Percentiles rank a stretch among this genome's conserved stretches.
Evolutionary conservation across 1,140 invertebrate species (phyloP).

Genomic region (Zelostemma sp.): DNA sequence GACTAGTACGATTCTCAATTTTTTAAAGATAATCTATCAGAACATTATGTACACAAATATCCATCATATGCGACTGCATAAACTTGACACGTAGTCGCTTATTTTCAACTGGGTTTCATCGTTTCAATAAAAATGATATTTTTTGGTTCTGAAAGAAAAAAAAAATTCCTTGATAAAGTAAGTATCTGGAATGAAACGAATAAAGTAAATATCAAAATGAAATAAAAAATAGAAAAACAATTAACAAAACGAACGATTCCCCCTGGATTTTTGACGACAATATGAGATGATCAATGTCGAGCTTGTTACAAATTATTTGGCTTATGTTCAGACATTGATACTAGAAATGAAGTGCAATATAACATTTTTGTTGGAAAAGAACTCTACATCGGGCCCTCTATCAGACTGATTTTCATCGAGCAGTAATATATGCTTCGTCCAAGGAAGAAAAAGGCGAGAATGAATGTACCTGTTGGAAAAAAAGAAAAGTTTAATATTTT

Average conservation of each 20-base stretch:
- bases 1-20: no score
- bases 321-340: conserved; percentile 46
- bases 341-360: conserved; percentile 41
- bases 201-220: conserved; percentile 3
- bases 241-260: conserved; percentile 7
- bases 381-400: conserved; percentile 86
- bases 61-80: background rate
- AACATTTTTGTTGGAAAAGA: conserved; percentile 24
- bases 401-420: conserved; percentile 89
- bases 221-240: background rate
- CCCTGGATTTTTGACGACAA: conserved; percentile 8
- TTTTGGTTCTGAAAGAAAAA: background rate
- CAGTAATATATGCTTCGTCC: conserved; percentile 88
- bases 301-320: conserved; percentile 15
- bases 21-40: background rate
- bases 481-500: conserved; percentile 23
- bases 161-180: conserved; percentile 5
- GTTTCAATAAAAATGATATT: background rate
- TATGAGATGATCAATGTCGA: conserved; percentile 17
- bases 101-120: background rate
- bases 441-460: conserved; percentile 80
- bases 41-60: conserved; percentile 4
- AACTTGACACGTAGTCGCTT: background rate
- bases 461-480: conserved; percentile 75
- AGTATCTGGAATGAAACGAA: conserved; percentile 26